These are phyloP conservation scores for Herpetotheres cachinnans DNA, from an alignment of 2,113 vertebrate genomes.

Conservation along the genomic window DNA sequence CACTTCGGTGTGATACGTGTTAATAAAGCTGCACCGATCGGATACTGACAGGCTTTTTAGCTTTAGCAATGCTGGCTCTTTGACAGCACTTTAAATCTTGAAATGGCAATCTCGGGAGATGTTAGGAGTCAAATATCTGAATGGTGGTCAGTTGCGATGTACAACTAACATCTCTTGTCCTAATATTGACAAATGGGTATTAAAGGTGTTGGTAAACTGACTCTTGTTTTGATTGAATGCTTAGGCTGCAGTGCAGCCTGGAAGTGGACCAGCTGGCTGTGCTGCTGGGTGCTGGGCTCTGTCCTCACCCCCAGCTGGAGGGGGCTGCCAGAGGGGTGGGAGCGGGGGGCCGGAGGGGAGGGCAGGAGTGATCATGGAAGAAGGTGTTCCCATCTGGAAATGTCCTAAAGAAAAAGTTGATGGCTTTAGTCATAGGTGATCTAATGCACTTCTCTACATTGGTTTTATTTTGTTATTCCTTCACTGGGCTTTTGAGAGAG, in stretches of 20 bases:
- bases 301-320: too few relatives aligned
- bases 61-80: not conserved
- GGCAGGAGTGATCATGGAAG: not conserved
- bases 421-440: not conserved
- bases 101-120: not conserved
- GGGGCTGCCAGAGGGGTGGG: too few relatives aligned
- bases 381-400: not conserved
- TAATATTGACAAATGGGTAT: not conserved
- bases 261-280: too few relatives aligned
- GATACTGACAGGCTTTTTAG: not conserved
- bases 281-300: too few relatives aligned
- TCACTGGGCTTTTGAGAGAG: not conserved
- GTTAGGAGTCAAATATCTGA: not conserved
- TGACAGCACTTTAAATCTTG: not conserved
- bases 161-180: not conserved
- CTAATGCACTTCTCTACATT: rapidly evolving
- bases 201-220: not conserved
- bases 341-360: not conserved
- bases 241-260: not conserved
- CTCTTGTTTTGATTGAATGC: not conserved
- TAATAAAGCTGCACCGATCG: not conserved
- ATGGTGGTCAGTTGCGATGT: not conserved
- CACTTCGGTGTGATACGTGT: not conserved
- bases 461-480: not conserved
- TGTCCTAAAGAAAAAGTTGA: not conserved